These are phyloP conservation scores for Leptarthrus brevirostris DNA, from an alignment of 2,888 invertebrate species.

Conservation along the genomic window DNA sequence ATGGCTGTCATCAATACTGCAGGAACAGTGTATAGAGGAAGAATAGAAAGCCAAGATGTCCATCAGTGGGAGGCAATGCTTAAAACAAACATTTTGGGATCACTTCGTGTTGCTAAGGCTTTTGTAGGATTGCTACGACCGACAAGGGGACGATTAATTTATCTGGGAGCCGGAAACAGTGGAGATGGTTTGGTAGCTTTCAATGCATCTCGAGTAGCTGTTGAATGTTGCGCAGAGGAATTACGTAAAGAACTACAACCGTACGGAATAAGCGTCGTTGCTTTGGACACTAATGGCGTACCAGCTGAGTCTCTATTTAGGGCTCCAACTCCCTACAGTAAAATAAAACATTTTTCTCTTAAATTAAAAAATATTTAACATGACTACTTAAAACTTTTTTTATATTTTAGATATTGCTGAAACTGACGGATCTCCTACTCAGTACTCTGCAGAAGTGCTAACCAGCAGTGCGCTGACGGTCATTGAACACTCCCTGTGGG, in stretches of 20 bases:
- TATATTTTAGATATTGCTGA: conserved; percentile 61
- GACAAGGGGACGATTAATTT: conserved; percentile 75
- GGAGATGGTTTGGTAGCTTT: conserved; percentile 71
- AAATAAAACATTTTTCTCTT: no score
- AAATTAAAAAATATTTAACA: no score
- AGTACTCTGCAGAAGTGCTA: conserved; percentile 74
- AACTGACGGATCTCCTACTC: conserved; percentile 73
- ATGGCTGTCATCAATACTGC: conserved; percentile 87
- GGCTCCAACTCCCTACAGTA: conserved; percentile 71
- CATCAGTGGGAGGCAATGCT: conserved; percentile 75
- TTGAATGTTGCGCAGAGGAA: conserved; percentile 83
- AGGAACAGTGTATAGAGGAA: conserved; percentile 79
- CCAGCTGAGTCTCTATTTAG: conserved; percentile 75
- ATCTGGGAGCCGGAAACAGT: conserved; percentile 70
- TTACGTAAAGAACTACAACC: conserved; percentile 76
- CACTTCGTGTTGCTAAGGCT: conserved; percentile 79
- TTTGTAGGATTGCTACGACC: conserved; percentile 79
- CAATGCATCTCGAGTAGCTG: conserved; percentile 77
- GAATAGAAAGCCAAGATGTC: conserved; percentile 75
- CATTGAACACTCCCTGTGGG: conserved; percentile 73
- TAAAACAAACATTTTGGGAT: conserved; percentile 77
- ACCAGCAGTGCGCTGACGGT: conserved; percentile 72
- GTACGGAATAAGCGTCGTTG: conserved; percentile 78
- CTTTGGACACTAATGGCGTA: conserved; percentile 78
- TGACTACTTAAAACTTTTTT: no score